These are phyloP conservation scores for Ifrita kowaldi DNA, from an alignment of 2,113 vertebrate species.

Conservation along the genomic window DNA sequence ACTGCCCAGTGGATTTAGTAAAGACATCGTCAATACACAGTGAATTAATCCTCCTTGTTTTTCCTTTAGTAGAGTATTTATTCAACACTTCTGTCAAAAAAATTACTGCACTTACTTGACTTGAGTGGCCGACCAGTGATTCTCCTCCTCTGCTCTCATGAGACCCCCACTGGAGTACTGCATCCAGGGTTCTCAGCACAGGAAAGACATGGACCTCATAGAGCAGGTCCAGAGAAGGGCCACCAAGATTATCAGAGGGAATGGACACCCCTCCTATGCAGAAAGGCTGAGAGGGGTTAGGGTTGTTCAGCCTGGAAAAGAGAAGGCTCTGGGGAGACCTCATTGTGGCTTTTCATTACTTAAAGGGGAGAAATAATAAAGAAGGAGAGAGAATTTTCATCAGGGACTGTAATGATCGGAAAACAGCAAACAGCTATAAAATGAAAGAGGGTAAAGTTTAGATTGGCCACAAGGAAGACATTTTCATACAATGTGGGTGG, in stretches of 20 bases:
- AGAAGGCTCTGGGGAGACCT: fast-evolving
- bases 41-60: not conserved
- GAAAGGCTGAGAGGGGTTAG: not conserved
- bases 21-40: not conserved
- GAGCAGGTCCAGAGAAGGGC: not conserved
- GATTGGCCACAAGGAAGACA: not conserved
- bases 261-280: not conserved
- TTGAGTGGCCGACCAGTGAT: not conserved
- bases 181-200: not conserved
- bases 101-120: not conserved
- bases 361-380: not conserved
- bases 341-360: not conserved
- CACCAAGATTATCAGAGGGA: not conserved
- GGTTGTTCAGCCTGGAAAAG: not conserved
- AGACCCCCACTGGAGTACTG: not conserved
- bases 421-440: not conserved
- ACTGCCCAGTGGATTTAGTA: not conserved
- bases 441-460: not conserved
- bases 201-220: not conserved
- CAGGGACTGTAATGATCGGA: not conserved
- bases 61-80: not conserved
- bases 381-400: not conserved
- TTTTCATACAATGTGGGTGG: not conserved
- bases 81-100: not conserved
- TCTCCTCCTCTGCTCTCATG: not conserved